Base-by-base conservation (phyloP, 2,888 invertebrate genomes). In the Oscheius sp. region DNA sequence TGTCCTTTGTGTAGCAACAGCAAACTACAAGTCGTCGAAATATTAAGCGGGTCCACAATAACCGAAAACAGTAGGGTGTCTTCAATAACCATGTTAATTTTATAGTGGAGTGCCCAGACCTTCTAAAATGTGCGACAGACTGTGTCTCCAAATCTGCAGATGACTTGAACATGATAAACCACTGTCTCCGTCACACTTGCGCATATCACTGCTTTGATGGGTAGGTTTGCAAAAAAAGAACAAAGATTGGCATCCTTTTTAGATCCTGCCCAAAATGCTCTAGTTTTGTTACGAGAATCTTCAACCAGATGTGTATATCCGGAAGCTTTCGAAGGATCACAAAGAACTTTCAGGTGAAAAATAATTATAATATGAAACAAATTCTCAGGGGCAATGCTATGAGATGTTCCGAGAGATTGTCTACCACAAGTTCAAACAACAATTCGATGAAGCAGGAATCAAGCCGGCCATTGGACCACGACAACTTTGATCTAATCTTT, bases 181-280 rank as follows among this genome's bases (percentile, higher is more conserved):
- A 59, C 44, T 82, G 82, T 61, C 69, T 82, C 3, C 63, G 82
- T 59, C 79, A 80, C 47, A 76, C 75, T 44, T 82, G 82, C 67
- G 82, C 82, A 30, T 80, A 80, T 67, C 82, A 82, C 67, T 82
- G 82, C 63, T 82, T 82, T 54, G 82, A 82, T 66, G 82, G 82
- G 28, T 41, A 22, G 9, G 49, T 24, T 63, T 6, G 3, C 3
- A 17, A 20, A 12, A 12, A 14, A 22, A 20, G 30, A 3, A 50
- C 26, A 12, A 3, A 50, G 6, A 28, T 9, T 38, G 33, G 8
- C 12, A 22, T 17, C 8, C 20, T 47, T 44, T 47, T 22, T 28
- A 65, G 65, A 3, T 73, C 74, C 0, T 82, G 82, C 66, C 80
- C 78, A 20, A 80, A 81, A 44, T 82, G 82, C 38, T 80, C 81